These are phyloP conservation scores for Chrysemys picta DNA, from an alignment of 2,113 vertebrate species.

Conservation along the genomic window DNA sequence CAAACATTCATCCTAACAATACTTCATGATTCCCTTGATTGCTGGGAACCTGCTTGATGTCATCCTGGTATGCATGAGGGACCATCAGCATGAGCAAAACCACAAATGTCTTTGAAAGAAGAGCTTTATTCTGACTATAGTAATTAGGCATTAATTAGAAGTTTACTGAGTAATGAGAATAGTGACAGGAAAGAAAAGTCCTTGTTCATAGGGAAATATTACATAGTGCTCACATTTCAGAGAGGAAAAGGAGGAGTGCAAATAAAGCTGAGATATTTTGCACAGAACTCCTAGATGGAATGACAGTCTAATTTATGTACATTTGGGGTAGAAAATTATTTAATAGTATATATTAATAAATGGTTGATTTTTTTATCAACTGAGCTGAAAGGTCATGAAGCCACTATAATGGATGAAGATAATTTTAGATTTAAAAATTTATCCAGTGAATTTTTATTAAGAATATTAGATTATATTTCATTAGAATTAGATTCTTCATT, in stretches of 20 bases:
- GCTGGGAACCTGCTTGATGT: constrained; percentile 25
- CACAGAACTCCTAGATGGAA: background rate
- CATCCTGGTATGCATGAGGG: background rate
- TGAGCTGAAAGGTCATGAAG: background rate
- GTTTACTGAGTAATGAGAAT: constrained; percentile 35
- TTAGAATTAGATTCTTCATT: background rate
- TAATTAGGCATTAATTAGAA: constrained; percentile 70
- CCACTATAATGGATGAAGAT: background rate
- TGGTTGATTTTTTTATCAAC: background rate
- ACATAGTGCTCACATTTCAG: background rate
- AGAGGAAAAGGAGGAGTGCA: background rate
- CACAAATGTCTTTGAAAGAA: constrained; percentile 33
- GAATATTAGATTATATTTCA: background rate
- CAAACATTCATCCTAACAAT: background rate
- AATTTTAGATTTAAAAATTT: background rate
- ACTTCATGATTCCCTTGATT: background rate
- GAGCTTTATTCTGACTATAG: constrained; percentile 27
- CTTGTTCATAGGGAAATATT: background rate
- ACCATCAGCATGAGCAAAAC: constrained; percentile 20
- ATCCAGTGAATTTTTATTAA: background rate
- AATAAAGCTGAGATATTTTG: constrained; percentile 7
- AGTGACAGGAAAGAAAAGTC: constrained; percentile 18
- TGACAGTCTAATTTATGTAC: background rate
- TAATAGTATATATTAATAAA: background rate
- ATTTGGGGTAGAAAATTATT: background rate